Base-by-base conservation (phyloP, 2,113 vertebrate species). In the Agapornis roseicollis region DNA sequence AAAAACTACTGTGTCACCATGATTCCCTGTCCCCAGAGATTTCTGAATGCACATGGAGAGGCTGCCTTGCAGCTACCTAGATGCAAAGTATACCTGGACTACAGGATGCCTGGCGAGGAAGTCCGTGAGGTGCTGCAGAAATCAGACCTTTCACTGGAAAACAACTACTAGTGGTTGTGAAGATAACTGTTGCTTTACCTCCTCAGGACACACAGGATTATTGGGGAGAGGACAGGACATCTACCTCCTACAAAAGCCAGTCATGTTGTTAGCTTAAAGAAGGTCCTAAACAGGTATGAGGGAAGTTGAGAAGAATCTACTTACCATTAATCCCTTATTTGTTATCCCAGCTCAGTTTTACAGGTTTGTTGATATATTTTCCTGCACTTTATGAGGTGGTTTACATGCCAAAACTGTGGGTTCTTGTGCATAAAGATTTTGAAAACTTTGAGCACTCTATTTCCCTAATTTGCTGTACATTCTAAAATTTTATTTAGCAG, bases 141-240 rank as follows among this genome's bases (percentile, higher is more conserved):
- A 15, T 47, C 8, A 9, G 19, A 10, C 33, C 0, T 0, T 18
- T 23, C 5, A 0, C 1, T 70, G 64, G 33, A 31, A 33, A 47
- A 49, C 29, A 23, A 6, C 18, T 1, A 0, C 56, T 31, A 17
- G 9, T 11, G 0, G 15, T 25, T 4, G 6, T 31, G 52, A 56
- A 23, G 9, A 7, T 16, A 33, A 4, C 1, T 2, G 8, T 33
- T 56, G 7, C 28, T 56, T 50, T 20, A 10, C 8, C 29, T 82
- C 31, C 47, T 37, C 47, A 13, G 50, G n/a, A 56, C 17, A 27
- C 5, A 0, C 2, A 74, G 71, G 39, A 10, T 35, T 42, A 1
- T 4, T 49, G 61, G 47, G 55, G 33, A 52, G 47, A 33, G 46
- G 69, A 27, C 23, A n/a, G 69, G 33, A 11, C 18, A 37, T 8